A percentile compares a stretch with the other conserved stretches of the same genome.
Conservation (phyloP, 2,113 vertebrate species). For the Silurus glanis region DNA sequence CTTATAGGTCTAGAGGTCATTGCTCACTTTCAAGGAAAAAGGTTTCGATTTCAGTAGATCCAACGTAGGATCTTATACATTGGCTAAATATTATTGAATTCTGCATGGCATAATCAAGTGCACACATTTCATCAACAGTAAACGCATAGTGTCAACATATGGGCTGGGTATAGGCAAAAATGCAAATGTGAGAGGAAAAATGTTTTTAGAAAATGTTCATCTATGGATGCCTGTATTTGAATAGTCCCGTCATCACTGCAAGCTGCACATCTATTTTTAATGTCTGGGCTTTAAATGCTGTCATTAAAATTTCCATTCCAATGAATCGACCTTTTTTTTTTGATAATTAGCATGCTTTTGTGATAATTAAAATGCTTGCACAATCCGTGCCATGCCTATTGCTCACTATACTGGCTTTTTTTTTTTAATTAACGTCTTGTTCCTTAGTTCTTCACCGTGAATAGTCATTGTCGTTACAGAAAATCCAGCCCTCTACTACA, state of each 20-base stretch:
- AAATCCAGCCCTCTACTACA: not conserved
- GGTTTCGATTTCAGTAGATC: slow-evolving; percentile 67
- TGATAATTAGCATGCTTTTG: too few relatives aligned
- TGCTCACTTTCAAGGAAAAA: slow-evolving; percentile 55
- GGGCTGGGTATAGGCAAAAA: not conserved
- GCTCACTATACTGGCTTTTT: slow-evolving; percentile 5
- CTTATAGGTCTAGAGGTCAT: slow-evolving; percentile 56
- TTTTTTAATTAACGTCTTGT: slow-evolving; percentile 10
- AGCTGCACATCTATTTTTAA: not conserved
- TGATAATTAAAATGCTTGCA: slow-evolving; percentile 1
- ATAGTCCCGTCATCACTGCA: not conserved
- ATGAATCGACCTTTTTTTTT: too few relatives aligned
- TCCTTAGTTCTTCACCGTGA: slow-evolving; percentile 2
- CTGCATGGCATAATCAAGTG: not conserved
- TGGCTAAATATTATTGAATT: not conserved
- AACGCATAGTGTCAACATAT: not conserved
- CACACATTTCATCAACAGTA: not conserved
- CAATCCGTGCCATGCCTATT: not conserved
- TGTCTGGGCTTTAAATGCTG: not conserved
- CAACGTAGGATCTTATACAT: not conserved
- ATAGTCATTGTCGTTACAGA: not conserved
- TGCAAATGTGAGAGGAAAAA: not conserved
- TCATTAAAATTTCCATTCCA: not conserved
- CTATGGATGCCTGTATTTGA: not conserved
- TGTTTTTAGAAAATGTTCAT: too few relatives aligned